Conservation (phyloP, 2,797 vertebrate species). For the Spondyliosoma cantharus region DNA sequence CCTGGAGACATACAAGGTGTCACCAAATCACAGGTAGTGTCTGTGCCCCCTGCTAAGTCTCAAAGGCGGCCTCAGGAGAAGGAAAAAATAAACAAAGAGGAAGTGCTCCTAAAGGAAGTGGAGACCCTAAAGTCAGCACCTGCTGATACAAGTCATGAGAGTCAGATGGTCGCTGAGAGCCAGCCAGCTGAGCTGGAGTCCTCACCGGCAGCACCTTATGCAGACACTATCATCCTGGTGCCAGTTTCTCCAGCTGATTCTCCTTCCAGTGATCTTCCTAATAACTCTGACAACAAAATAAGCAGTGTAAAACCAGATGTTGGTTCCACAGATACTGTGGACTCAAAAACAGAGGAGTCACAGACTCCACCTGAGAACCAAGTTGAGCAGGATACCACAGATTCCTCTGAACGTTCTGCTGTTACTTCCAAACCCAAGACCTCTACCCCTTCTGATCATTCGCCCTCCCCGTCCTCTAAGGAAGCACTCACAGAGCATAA, state of each 20-base stretch:
- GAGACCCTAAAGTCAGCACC: slow-evolving; percentile 63
- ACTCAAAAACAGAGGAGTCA: slow-evolving; percentile 56
- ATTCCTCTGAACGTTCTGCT: slow-evolving; percentile 51
- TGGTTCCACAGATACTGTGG: slow-evolving; percentile 31
- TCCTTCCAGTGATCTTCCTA: slow-evolving; percentile 46
- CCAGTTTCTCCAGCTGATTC: slow-evolving; percentile 67
- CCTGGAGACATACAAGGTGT: slow-evolving; percentile 85
- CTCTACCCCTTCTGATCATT: slow-evolving; percentile 73
- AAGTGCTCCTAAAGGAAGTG: slow-evolving; percentile 47
- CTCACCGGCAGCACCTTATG: slow-evolving; percentile 37
- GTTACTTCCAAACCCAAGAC: slow-evolving; percentile 53
- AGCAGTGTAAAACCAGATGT: slow-evolving; percentile 48
- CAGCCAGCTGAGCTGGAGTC: slow-evolving; percentile 61
- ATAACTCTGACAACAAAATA: slow-evolving; percentile 46
- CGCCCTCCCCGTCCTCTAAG: slow-evolving; percentile 81
- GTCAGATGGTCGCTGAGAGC: slow-evolving; percentile 57
- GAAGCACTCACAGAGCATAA: slow-evolving; percentile 87
- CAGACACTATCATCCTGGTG: slow-evolving; percentile 63
- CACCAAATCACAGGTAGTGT: slow-evolving; percentile 89
- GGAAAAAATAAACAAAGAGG: slow-evolving; percentile 76
- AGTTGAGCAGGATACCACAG: slow-evolving; percentile 42
- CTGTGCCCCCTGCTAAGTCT: slow-evolving; percentile 92
- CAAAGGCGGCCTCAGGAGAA: slow-evolving; percentile 89
- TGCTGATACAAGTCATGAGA: slow-evolving; percentile 59
- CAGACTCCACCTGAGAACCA: slow-evolving; percentile 39